Base-by-base conservation (phyloP, 2,888 invertebrate genomes). In the Drosophila niveifrons region DNA sequence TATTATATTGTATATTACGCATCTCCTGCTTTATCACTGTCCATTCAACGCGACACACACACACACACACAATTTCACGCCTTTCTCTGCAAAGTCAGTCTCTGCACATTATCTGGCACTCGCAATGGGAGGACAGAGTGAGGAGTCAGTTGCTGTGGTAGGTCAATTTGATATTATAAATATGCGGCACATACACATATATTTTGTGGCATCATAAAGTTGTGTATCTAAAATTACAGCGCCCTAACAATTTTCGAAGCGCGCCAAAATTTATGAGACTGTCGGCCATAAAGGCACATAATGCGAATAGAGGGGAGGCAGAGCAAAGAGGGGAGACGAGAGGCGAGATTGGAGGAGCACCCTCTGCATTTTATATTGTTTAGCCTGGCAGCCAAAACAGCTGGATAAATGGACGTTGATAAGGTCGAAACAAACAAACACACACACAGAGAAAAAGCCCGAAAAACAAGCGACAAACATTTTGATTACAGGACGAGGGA, bases 131-230 rank as follows among this genome's bases (percentile, higher is more conserved):
- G 61, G 23, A 31, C 23, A 28, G 43, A 15, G 31, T 9, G 10
- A 4, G 29, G 29, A 10, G 47, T n/a, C 2, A n/a, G 34, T 18
- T 18, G 17, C 34, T 57, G 36, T 57, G 59, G 66, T 52, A 66
- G 77, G 79, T 85, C 83, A 82, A 82, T 88, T 88, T 82, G 88
- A 85, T 83, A 85, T 86, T 84, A 88, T 88, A 84, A 88, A 84
- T 85, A 84, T 89, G 87, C 72, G 68, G 69, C 79, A 71, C 41
- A 41, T 10, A 59, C 48, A 51, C 69, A 81, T 87, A 81, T 86
- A 83, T 84, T 86, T 86, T 87, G 89, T 81, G 84, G 84, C 87
- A 83, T 89, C 84, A 86, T 86, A 86, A 86, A 86, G 74, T 87
- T 84, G 84, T 85, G 79, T 84, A 89, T 89, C 89, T 87, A 87